phyloP scores from a whole-genome alignment of 2,797 vertebrate species.

The Dromococcyx pavoninus region DNA sequence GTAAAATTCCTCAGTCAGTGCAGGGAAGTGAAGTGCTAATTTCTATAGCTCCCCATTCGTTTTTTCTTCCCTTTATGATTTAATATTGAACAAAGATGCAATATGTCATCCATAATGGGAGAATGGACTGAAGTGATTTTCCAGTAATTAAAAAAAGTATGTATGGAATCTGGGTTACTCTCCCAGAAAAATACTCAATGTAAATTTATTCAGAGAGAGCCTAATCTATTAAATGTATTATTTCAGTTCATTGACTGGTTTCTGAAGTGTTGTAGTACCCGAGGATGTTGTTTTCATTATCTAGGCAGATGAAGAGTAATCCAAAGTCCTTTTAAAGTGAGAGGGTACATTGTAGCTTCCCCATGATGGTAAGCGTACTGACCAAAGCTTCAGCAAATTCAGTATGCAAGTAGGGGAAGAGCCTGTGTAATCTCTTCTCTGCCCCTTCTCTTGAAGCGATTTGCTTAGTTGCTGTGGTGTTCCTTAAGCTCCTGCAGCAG shows the following conservation, averaged over 20 bases:
- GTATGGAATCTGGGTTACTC: slow-evolving; percentile 42
- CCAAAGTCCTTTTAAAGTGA: neutral
- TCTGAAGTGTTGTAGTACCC: neutral
- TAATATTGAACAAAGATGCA: slow-evolving; percentile 19
- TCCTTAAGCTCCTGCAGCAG: neutral
- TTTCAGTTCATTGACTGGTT: slow-evolving; percentile 49
- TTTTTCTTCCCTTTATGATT: slow-evolving; percentile 28
- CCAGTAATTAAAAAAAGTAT: slow-evolving; percentile 57
- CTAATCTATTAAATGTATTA: slow-evolving; percentile 30
- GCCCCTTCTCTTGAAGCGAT: neutral
- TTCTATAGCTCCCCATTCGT: neutral
- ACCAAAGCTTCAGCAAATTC: neutral
- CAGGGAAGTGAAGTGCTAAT: neutral
- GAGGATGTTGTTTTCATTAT: slow-evolving; percentile 30
- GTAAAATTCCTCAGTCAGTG: neutral
- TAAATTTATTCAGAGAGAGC: slow-evolving; percentile 31
- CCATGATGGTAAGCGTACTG: neutral
- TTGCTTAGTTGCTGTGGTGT: neutral
- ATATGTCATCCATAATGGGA: slow-evolving; percentile 13
- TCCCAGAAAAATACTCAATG: slow-evolving; percentile 31
- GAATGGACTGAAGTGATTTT: slow-evolving; percentile 48
- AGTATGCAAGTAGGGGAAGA: neutral
- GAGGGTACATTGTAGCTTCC: neutral
- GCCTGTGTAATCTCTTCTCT: neutral
- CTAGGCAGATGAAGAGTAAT: neutral